Evolutionary conservation across 2,888 invertebrate species (phyloP), one percentile per base, ranked within the genome.

Genomic region (Venusia cambrica): DNA sequence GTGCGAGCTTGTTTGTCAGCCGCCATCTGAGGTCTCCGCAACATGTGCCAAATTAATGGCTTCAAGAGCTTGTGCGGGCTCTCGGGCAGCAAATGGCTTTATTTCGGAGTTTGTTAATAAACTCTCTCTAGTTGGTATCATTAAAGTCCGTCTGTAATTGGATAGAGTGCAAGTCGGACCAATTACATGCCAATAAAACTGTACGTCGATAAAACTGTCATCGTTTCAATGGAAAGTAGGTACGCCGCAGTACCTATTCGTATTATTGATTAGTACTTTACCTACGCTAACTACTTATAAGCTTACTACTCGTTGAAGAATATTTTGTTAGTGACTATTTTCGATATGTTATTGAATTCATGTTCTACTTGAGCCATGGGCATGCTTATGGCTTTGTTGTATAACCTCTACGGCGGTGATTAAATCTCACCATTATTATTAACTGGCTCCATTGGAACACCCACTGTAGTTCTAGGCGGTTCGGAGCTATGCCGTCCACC

Each of bases 351-450:
- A 62, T 66, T 54, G 25, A 69, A 65, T 55, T 67, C 58, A 61
- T 74, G 73, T 75, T 74, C 74, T 63, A 57, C 61, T 70, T 48
- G 69, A 68, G 73, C 72, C 72, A 74, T 65, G 58, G 66, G 62
- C 83, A 84, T 81, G 84, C 83, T 78, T 72, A 66, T 70, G 72
- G 73, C 70, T 76, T 73, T 74, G 73, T 84, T 83, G 80, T 75
- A 80, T 80, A 85, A 84, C 79, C 69, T 83, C 73, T 77, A 80
- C 75, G 79, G 67, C 67, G 81, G 85, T 84, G 85, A 87, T 87
- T 85, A 84, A 77, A 85, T 85, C 84, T 84, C 85, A 83, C 84
- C 85, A 87, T 85, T 84, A 85, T 85, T 85, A 85, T 84, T 80
- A 81, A 84, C 80, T 81, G 83, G 83, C 84, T 84, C 83, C 83